Evolutionary conservation across 2,888 invertebrate species (phyloP).

Genomic region (Hermaeophaga mercurialis): DNA sequence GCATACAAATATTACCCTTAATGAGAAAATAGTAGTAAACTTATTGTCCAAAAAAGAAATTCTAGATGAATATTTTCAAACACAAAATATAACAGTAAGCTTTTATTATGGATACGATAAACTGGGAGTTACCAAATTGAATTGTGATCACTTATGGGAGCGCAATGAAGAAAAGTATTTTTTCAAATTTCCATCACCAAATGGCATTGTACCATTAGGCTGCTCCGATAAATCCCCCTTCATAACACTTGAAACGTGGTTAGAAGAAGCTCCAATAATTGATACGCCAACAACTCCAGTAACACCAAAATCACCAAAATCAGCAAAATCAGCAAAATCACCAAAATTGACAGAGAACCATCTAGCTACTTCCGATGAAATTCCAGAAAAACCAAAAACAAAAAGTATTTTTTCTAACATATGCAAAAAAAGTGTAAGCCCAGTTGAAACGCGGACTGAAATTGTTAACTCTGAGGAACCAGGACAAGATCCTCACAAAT

Average conservation of each 20-base stretch:
- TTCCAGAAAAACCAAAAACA: slow-evolving; percentile 26
- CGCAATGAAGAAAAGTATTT: slow-evolving; percentile 38
- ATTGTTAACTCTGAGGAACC: slow-evolving; percentile 13
- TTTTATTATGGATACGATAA: slow-evolving; percentile 49
- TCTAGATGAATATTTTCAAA: slow-evolving; percentile 48
- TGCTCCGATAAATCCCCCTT: slow-evolving; percentile 44
- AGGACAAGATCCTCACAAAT: not conserved
- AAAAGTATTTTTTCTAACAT: slow-evolving; percentile 37
- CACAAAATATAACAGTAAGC: slow-evolving; percentile 45
- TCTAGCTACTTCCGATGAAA: slow-evolving; percentile 23
- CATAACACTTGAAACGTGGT: slow-evolving; percentile 45
- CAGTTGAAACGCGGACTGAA: slow-evolving; percentile 2
- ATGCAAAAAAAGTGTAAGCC: slow-evolving; percentile 18
- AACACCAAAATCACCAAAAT: not conserved
- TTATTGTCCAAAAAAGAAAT: slow-evolving; percentile 44
- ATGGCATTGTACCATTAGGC: slow-evolving; percentile 45
- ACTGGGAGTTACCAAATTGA: slow-evolving; percentile 48
- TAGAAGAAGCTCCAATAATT: slow-evolving; percentile 30
- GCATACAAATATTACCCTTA: slow-evolving; percentile 47
- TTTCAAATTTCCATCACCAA: slow-evolving; percentile 46
- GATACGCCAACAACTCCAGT: slow-evolving; percentile 2
- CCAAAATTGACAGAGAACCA: slow-evolving; percentile 4
- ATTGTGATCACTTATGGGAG: slow-evolving; percentile 41
- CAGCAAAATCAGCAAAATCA: not conserved
- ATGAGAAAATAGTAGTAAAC: slow-evolving; percentile 53